Evolutionary conservation across 2,113 vertebrate genomes (phyloP).

Genomic region (Sapayoa aenigma): DNA sequence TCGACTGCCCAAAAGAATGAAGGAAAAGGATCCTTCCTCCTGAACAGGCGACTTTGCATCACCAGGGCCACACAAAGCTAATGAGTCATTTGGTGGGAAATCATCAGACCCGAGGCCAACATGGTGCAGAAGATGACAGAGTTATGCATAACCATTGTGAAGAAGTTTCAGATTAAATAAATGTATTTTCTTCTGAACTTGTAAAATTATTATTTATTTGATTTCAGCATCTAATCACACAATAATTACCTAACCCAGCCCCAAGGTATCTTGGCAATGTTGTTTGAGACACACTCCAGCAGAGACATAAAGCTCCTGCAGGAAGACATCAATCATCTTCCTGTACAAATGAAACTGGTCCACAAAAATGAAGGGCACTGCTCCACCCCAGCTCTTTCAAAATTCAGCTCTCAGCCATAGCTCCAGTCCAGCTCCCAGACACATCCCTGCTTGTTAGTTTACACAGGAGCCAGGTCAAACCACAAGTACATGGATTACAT

Average conservation of each 20-base stretch:
- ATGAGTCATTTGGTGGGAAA: neutral
- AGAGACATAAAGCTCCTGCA: neutral
- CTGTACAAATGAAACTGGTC: neutral
- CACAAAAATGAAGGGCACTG: neutral
- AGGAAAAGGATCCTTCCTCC: neutral
- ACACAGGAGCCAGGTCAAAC: constrained; percentile 13
- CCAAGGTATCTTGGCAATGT: neutral
- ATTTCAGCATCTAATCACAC: neutral
- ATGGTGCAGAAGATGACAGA: neutral
- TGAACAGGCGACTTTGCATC: neutral
- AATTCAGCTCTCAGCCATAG: neutral
- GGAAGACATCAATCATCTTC: neutral
- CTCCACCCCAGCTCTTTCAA: constrained; percentile 13
- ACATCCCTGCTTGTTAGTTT: neutral
- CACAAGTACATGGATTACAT: neutral
- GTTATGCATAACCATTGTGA: neutral
- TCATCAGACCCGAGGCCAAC: neutral
- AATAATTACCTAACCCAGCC: constrained; percentile 13
- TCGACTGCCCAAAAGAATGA: neutral
- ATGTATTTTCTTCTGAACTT: constrained; percentile 7
- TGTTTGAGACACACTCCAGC: neutral
- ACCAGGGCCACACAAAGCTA: neutral
- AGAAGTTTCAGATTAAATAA: neutral
- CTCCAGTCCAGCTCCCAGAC: neutral
- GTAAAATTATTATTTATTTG: neutral